A percentile compares a stretch with the other conserved stretches of the same genome.
Evolutionary conservation across 2,888 invertebrate genomes (phyloP).

Genomic region (Sinohyriopsis cumingii): DNA sequence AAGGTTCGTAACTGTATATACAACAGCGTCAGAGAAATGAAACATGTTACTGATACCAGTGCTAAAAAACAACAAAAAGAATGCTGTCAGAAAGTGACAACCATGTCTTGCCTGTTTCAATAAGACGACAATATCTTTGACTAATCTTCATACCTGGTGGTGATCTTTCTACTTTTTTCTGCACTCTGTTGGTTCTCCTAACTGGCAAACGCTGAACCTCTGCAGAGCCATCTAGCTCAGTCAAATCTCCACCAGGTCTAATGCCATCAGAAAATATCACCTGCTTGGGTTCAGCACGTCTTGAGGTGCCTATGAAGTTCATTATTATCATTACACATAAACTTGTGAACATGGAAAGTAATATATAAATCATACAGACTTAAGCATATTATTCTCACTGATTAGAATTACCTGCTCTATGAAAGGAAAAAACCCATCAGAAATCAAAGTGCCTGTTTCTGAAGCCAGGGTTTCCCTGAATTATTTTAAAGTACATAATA

Average conservation of each 20-base stretch:
- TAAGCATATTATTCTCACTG: background rate
- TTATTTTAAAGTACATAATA: no score
- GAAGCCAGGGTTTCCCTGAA: no score
- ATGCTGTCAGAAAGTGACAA: no score
- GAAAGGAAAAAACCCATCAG: no score
- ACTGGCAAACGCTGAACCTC: conserved; percentile 54
- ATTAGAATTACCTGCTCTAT: background rate
- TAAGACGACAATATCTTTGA: background rate
- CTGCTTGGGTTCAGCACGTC: conserved; percentile 77
- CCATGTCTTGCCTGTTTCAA: no score
- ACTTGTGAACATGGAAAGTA: background rate
- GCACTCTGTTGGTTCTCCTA: conserved; percentile 48
- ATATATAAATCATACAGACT: background rate
- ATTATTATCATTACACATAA: no score
- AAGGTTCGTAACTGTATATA: no score
- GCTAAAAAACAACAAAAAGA: no score
- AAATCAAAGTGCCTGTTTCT: no score
- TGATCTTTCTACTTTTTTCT: conserved; percentile 53
- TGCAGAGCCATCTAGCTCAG: conserved; percentile 79
- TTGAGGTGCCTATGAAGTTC: background rate
- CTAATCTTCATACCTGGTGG: conserved; percentile 18
- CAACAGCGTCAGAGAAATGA: no score
- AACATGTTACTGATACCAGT: no score
- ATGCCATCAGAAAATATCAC: conserved; percentile 94
- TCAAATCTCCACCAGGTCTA: conserved; percentile 88